Conservation (phyloP, 2,797 vertebrate species). For the Corythornis leucogaster region DNA sequence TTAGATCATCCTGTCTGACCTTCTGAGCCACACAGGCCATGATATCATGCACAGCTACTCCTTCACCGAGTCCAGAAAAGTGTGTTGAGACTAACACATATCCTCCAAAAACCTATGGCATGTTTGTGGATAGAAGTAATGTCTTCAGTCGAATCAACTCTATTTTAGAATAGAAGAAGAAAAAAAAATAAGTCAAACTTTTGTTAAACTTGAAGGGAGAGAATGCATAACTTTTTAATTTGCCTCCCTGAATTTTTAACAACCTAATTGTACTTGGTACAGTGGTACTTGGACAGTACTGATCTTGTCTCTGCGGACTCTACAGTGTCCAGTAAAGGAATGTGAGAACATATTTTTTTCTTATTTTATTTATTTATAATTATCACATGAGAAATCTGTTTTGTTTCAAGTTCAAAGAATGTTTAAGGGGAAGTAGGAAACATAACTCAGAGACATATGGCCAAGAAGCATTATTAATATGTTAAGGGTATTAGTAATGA, state of each 20-base stretch:
- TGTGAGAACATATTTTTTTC: conserved; percentile 17
- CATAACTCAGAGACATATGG: conserved; percentile 5
- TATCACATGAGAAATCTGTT: conserved; percentile 42
- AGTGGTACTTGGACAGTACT: not conserved
- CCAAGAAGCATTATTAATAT: not conserved
- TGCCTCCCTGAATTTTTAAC: not conserved
- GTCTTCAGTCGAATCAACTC: not conserved
- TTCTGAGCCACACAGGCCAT: not conserved
- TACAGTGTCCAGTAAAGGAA: not conserved
- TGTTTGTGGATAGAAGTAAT: not conserved
- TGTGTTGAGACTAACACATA: not conserved
- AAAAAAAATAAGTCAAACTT: not conserved
- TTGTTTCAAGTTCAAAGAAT: not conserved
- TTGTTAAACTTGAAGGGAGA: not conserved
- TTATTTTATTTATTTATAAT: not conserved
- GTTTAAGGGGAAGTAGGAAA: conserved; percentile 17
- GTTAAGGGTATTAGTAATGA: not conserved
- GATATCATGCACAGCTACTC: not conserved
- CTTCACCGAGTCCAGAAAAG: not conserved
- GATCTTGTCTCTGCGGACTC: not conserved
- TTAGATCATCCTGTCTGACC: not conserved
- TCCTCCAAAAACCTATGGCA: not conserved
- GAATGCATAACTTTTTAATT: not conserved
- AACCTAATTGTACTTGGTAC: not conserved
- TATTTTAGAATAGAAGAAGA: not conserved